Percentiles rank a stretch among this genome's conserved stretches.
Conservation (phyloP, 2,113 vertebrate species). For the Acrocephalus arundinaceus region DNA sequence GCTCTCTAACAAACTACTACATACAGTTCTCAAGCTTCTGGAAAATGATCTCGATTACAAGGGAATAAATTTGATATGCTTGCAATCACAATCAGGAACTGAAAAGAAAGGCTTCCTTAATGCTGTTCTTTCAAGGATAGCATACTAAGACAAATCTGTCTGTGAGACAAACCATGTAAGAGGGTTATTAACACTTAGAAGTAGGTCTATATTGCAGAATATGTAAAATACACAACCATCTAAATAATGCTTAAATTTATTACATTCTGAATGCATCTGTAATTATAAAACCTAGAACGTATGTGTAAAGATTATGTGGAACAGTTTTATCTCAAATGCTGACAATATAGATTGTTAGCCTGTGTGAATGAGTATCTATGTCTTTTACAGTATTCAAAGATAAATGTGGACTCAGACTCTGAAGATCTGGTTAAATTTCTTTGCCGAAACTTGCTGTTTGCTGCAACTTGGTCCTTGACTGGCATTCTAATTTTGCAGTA, state of each 20-base stretch:
- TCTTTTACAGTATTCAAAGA: slow-evolving; percentile 15
- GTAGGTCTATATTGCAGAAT: slow-evolving; percentile 42
- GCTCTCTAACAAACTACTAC: slow-evolving; percentile 75
- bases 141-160: slow-evolving; percentile 70
- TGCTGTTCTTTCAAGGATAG: slow-evolving; percentile 71
- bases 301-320: slow-evolving; percentile 16
- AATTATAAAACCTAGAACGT: slow-evolving; percentile 56
- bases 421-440: not conserved
- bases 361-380: not conserved
- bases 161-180: slow-evolving; percentile 57
- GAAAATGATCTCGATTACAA: slow-evolving; percentile 79
- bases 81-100: slow-evolving; percentile 69
- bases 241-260: slow-evolving; percentile 50
- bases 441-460: not conserved
- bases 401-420: not conserved
- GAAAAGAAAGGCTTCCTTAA: slow-evolving; percentile 77
- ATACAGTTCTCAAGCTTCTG: slow-evolving; percentile 73
- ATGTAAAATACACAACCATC: slow-evolving; percentile 62
- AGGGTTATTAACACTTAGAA: slow-evolving; percentile 50
- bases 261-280: slow-evolving; percentile 48
- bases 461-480: not conserved
- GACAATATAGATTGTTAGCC: not conserved
- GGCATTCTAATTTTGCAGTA: not conserved
- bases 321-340: slow-evolving; percentile 37
- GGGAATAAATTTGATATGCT: slow-evolving; percentile 80